These are phyloP conservation scores for Eptatretus burgeri DNA, from an alignment of 2,113 vertebrate genomes.

Conservation along the genomic window DNA sequence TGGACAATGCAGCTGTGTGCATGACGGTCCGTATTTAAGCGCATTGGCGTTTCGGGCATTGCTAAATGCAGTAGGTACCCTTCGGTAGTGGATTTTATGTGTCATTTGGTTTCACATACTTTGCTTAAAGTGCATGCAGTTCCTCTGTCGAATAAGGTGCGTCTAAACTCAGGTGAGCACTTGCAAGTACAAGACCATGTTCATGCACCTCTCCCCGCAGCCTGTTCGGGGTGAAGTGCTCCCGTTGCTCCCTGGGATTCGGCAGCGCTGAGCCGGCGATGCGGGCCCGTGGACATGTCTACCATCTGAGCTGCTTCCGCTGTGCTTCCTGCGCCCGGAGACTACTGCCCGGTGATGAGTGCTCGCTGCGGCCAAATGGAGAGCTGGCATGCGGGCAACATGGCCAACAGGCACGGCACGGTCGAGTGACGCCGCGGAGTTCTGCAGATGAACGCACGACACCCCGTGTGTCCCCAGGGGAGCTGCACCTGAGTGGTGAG, in stretches of 20 bases:
- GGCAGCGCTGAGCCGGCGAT: slow-evolving; percentile 2
- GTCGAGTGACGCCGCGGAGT: neutral
- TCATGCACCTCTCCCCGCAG: neutral
- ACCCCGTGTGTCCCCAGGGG: neutral
- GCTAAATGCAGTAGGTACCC: no score
- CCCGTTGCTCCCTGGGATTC: slow-evolving; percentile 1
- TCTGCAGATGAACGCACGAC: neutral
- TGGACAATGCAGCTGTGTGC: no score
- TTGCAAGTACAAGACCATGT: no score
- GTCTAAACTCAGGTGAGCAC: no score
- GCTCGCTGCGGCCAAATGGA: neutral
- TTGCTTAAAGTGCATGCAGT: no score
- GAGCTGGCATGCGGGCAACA: neutral
- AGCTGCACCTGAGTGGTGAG: neutral
- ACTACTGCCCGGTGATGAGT: slow-evolving; percentile 1
- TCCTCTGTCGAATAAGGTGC: no score
- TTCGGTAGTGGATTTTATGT: no score
- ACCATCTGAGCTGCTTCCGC: slow-evolving; percentile 5
- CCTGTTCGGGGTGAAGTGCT: slow-evolving; percentile 1
- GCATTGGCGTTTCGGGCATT: no score
- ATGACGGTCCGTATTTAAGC: no score
- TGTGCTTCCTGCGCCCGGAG: slow-evolving; percentile 5
- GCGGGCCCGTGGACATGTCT: neutral
- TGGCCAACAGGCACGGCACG: neutral
- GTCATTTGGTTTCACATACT: no score